Base-by-base conservation (phyloP, 2,113 vertebrate genomes). In the Petromus typicus region DNA sequence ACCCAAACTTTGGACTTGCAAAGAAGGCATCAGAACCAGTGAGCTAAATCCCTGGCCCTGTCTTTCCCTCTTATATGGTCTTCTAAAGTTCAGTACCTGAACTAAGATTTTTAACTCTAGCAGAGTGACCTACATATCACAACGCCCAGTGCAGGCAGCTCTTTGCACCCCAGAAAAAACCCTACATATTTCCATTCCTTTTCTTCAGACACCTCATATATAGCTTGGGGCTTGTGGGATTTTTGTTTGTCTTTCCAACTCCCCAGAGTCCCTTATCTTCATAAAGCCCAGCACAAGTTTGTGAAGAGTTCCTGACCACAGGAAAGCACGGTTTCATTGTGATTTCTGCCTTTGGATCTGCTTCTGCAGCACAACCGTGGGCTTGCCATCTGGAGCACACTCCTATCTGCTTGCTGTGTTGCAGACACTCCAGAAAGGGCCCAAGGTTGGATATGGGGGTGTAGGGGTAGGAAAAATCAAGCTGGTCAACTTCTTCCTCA, bases 231-330 rank as follows among this genome's bases (percentile, higher is more conserved):
- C 14, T 82, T 71, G 14, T 13, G 18, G 10, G 1, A 23, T 1
- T 34, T 84, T 64, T 30, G 14, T 54, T 67, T 59, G 48, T 12
- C 40, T 69, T 63, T 40, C 27, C 91, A 97, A 97, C 97, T 73
- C 93, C 32, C 99, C 98, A 99, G 99, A 98, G 96, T 89, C 54
- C 90, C 56, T 78, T 3, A 97, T 76, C 99, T 95, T 99, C 99
- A 99, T 97, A 96, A 97, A 86, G 40, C 86, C 99, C 99, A 98
- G 99, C 27, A 98, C 98, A 99, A 99, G 99, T 99, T 98, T 99
- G 98, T 99, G 98, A 98, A 66, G 97, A 92, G 85, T 96, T 59
- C 98, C 98, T 99, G 98, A 98, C 99, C 79, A 87, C 95, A 95
- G 97, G 98, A 18, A 82, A 25, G 61, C 45, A 27, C 63, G 34